Percentiles rank a stretch among this genome's conserved stretches.
Evolutionary conservation across 1,140 invertebrate species (phyloP).

Genomic region (Neomicropteryx cornuta): DNA sequence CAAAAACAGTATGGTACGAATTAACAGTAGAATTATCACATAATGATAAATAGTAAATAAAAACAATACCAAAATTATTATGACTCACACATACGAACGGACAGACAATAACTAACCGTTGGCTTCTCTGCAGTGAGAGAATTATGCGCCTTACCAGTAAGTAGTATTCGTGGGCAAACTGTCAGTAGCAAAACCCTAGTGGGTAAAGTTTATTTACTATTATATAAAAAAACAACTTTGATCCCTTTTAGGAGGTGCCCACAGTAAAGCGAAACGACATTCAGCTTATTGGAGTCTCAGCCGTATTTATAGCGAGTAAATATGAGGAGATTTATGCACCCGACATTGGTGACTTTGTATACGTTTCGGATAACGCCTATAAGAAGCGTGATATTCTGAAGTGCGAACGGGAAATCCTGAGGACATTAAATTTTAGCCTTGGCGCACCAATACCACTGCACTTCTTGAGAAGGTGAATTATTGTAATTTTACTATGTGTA

Average conservation of each 20-base stretch:
- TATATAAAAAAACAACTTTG: too few species aligned
- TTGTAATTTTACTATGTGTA: conserved; percentile 5
- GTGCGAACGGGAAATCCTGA: conserved; percentile 77
- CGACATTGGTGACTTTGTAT: conserved; percentile 82
- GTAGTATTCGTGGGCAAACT: too few species aligned
- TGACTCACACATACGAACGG: too few species aligned
- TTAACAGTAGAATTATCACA: too few species aligned
- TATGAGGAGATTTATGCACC: conserved; percentile 93
- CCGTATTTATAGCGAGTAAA: conserved; percentile 87
- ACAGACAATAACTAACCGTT: too few species aligned
- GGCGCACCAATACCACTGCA: conserved; percentile 77
- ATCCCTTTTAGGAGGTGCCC: conserved; percentile 40
- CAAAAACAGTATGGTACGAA: too few species aligned
- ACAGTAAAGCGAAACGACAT: conserved; percentile 56
- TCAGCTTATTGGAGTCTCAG: conserved; percentile 84
- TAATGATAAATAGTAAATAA: too few species aligned
- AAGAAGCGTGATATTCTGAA: conserved; percentile 63
- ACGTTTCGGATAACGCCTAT: conserved; percentile 86
- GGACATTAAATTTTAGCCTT: conserved; percentile 65
- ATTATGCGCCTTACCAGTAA: too few species aligned
- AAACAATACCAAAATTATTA: too few species aligned
- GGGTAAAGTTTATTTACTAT: too few species aligned
- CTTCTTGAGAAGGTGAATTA: conserved; percentile 66
- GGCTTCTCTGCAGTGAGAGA: too few species aligned
- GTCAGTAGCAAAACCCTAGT: too few species aligned